Conservation (phyloP, 2,888 invertebrate species). For the Agrochola macilenta region DNA sequence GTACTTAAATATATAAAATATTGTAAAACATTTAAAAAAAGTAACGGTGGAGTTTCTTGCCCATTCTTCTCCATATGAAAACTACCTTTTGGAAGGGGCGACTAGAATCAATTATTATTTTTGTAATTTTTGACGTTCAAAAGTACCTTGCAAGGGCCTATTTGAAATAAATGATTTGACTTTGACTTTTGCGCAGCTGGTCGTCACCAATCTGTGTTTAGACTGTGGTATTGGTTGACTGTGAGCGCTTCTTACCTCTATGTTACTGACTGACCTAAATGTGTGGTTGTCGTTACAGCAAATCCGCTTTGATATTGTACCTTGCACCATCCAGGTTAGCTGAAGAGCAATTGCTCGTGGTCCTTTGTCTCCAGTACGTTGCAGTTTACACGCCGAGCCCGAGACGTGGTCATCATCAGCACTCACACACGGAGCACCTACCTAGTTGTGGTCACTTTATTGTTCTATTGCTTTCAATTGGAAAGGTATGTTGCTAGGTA, state of each 20-base stretch:
- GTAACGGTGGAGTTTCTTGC: no score
- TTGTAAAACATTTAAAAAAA: no score
- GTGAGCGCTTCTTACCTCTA: background rate
- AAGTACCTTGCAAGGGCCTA: no score
- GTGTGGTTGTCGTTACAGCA: background rate
- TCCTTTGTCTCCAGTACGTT: conserved; percentile 79
- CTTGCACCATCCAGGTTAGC: conserved; percentile 58
- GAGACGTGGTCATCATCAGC: conserved; percentile 76
- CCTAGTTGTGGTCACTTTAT: conserved; percentile 40
- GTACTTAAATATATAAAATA: no score
- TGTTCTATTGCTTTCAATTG: background rate
- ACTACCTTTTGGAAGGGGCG: no score
- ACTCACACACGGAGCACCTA: conserved; percentile 22
- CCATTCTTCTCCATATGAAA: no score
- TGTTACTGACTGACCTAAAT: background rate
- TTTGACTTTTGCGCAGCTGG: no score
- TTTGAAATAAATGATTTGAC: no score
- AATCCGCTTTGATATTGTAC: conserved; percentile 17
- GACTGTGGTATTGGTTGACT: background rate
- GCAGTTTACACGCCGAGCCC: conserved; percentile 73
- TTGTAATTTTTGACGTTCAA: no score
- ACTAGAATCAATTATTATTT: no score
- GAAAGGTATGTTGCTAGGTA: background rate
- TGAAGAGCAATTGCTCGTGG: conserved; percentile 78
- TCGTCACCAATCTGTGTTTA: background rate